Base-by-base conservation (phyloP, 1,140 invertebrate species). In the Micrasema longulum region DNA sequence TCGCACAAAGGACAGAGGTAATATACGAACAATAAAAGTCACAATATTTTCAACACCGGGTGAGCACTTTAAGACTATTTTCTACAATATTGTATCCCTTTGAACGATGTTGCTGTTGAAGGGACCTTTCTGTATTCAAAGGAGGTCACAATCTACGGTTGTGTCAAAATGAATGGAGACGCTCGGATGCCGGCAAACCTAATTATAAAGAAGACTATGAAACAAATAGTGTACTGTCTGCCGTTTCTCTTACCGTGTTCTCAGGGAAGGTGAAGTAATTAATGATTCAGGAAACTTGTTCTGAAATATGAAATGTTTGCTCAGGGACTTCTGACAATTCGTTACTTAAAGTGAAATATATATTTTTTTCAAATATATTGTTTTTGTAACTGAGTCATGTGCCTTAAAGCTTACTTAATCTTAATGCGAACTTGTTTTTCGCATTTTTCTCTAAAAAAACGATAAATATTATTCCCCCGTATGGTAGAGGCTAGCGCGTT, bases 161-260 rank as follows among this genome's bases (percentile, higher is more conserved):
- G 50, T 53, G 36, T 57, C 50, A 31, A 45, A 68, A 68, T 68
- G 55, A 69, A 60, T 69, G 55, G 62, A 69, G 65, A 47, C 53
- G 41, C 43, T 26, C 26, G 52, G 52, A 50, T 69, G 47, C 22
- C 36, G 23, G 41, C 20, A 62, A 69, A 69, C 26, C 53, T 62
- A 69, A 69, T 62, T 69, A 69, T 53, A 55, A 62, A n/a, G 50
- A 53, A 68, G 43, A 23, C 38, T 69, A 35, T 12, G 55, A 48
- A 69, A 23, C 52, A 55, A 68, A 57, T 43, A 57, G 52, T 10
- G 14, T 14, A 11, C 9, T 48, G 26, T 53, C 22, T 26, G 62
- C 43, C 22, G 18, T 22, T 23, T 64, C 47, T 12, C 63, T 50
- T 65, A 23, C 52, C 50, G 43, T 57, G 52, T 55, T 68, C 66